Percentiles rank a stretch among this genome's conserved stretches.
These are phyloP conservation scores for Drosophila mettleri DNA, from an alignment of 2,888 invertebrate species.

Conservation along the genomic window DNA sequence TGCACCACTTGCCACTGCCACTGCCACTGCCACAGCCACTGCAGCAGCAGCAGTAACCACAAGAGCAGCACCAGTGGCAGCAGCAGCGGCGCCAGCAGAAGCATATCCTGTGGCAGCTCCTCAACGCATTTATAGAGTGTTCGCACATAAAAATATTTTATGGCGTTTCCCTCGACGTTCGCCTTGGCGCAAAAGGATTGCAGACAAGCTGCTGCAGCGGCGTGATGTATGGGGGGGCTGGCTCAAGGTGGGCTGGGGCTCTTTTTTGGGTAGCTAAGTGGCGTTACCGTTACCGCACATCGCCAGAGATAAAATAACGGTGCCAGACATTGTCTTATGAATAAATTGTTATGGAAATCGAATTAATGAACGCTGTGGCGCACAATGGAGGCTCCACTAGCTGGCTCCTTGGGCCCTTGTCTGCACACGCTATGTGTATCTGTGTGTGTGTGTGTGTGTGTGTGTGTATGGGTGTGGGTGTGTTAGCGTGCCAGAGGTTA, in stretches of 20 bases:
- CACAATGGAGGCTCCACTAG: slow-evolving; percentile 69
- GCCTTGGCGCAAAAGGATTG: slow-evolving; percentile 72
- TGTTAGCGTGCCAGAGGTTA: slow-evolving; percentile 82
- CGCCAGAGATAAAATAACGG: slow-evolving; percentile 84
- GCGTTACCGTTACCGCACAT: slow-evolving; percentile 83
- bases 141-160: slow-evolving; percentile 83
- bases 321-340: slow-evolving; percentile 86
- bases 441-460: slow-evolving; percentile 13
- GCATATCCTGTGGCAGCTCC: slow-evolving; percentile 31
- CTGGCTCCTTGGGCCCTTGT: slow-evolving; percentile 27
- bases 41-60: slow-evolving; percentile 33
- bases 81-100: slow-evolving; percentile 12
- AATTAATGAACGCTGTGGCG: slow-evolving; percentile 85
- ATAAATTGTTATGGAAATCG: slow-evolving; percentile 86
- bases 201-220: slow-evolving; percentile 53
- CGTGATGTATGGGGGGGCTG: slow-evolving; percentile 4
- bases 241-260: slow-evolving; percentile 12
- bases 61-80: slow-evolving; percentile 38
- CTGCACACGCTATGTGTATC: slow-evolving; percentile 30
- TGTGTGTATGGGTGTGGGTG: slow-evolving; percentile 57
- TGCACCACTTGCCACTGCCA: slow-evolving; percentile 70
- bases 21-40: slow-evolving; percentile 19
- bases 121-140: slow-evolving; percentile 77
- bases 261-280: slow-evolving; percentile 66
- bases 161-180: slow-evolving; percentile 67